Evolutionary conservation across 2,888 invertebrate species (phyloP), one percentile per base, ranked within the genome.

Genomic region (Agonopterix arenella): DNA sequence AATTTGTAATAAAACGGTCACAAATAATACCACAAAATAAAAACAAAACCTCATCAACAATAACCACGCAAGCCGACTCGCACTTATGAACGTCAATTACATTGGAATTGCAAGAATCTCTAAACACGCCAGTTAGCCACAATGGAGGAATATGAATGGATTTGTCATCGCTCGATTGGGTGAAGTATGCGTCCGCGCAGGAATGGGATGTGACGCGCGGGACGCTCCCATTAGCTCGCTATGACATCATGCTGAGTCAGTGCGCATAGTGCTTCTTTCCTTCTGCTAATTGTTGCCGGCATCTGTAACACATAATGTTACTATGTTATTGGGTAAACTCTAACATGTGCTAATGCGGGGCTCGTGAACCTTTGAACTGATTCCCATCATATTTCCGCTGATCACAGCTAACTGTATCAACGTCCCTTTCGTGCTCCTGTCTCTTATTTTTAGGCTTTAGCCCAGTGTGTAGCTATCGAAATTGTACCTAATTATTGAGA

Each of bases 191-290:
- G 78, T 42, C 8, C 49, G 46, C 44, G 49, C 46, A 36, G 84
- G 82, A 78, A 76, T 79, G 80, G 80, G 76, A 75, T 64, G 76
- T 80, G 81, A 76, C 76, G 76, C 66, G 62, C 73, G 78, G 83
- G 84, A 79, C 84, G 85, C 80, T 83, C 80, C 82, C 76, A 80
- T 81, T 75, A 70, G 62, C 61, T 63, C 63, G 62, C 66, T 58
- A 81, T 86, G 86, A 86, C 84, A 84, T 88, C 85, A 86, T 81
- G 80, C 76, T 84, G 85, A 85, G 68, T 84, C 84, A 84, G 71
- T 57, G 58, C 52, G 62, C 58, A 53, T 60, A 37, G 60, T 61
- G 65, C 64, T 60, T 66, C 61, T 68, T 70, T 67, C 66, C 72
- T 68, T 56, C 54, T 49, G 59, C 59, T 68, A 66, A 66, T 72